Base-by-base conservation (phyloP, 2,888 invertebrate species). In the Eudemis profundana region DNA sequence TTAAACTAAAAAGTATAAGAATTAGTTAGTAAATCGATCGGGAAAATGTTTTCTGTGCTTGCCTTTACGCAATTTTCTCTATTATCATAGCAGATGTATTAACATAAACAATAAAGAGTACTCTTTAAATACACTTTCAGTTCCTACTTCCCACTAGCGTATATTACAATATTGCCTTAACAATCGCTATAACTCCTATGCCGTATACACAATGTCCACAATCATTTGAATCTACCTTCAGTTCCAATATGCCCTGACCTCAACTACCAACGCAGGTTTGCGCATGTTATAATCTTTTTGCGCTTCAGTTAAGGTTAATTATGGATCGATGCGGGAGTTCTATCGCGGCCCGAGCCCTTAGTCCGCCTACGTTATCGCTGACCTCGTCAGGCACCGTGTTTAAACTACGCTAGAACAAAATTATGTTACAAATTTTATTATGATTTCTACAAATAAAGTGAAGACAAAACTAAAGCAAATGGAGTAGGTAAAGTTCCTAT, bases 301-400 rank as follows among this genome's bases (percentile, higher is more conserved):
- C 1, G 4, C 7, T 14, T 27, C 4, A 3, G 3, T 17, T 44
- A 44, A 57, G 40, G 36, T 61, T 21, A 10, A 29, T n/a, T 47
- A 17, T 57, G 17, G 36, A n/a, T 46, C 29, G 50, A 12, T 46
- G 15, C 14, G 21, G 17, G 7, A n/a, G 38, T 27, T 54, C 27
- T 38, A 4, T 10, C n/a, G 12, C 29, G 3, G 49, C 33, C 23
- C 44, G 57, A 46, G 68, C 68, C 68, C 68, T 69, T 67, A 68
- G 62, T 54, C 54, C 73, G 76, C 78, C 76, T 77, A 78, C 77
- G 70, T 61, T 68, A 61, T 60, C 59, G 53, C 64, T 66, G 64
- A 60, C 70, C 69, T 69, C 75, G 70, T 71, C 74, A 73, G 68
- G 12, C 67, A 29, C 49, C 68, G 72, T 70, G 69, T 73, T 75